These are phyloP conservation scores for Polyodon spathula DNA, from an alignment of 2,113 vertebrate species.

Conservation along the genomic window DNA sequence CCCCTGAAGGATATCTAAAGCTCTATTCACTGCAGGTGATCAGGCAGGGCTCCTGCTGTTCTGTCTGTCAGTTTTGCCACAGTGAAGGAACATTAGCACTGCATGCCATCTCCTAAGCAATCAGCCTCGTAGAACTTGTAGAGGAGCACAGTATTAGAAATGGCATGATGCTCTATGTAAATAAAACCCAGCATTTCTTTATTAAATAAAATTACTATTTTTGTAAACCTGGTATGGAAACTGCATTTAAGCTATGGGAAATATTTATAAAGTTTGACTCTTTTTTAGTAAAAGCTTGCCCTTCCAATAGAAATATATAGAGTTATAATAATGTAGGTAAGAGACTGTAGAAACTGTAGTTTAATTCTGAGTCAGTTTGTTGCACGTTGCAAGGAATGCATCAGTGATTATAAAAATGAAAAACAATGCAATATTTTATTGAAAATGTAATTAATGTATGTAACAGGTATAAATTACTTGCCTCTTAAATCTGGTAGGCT, in stretches of 20 bases:
- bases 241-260: conserved; percentile 58
- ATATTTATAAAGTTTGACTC: conserved; percentile 56
- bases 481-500: not conserved
- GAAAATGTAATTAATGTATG: conserved; percentile 22
- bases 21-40: conserved; percentile 45
- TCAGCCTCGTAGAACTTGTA: conserved; percentile 62
- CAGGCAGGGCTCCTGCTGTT: conserved; percentile 46
- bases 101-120: conserved; percentile 72
- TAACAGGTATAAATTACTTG: not conserved
- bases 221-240: conserved; percentile 70
- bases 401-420: conserved; percentile 31
- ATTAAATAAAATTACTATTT: conserved; percentile 66
- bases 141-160: conserved; percentile 47
- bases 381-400: conserved; percentile 18
- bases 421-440: conserved; percentile 46
- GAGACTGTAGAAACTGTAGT: conserved; percentile 18
- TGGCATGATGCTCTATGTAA: conserved; percentile 70
- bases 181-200: conserved; percentile 61
- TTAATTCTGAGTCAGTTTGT: no score
- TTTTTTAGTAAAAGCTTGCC: conserved; percentile 9
- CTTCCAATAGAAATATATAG: conserved; percentile 38
- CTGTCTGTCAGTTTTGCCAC: conserved; percentile 49
- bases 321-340: conserved; percentile 47
- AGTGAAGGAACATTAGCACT: conserved; percentile 56
- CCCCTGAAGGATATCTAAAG: conserved; percentile 48